Conservation (phyloP, 2,113 vertebrate genomes). For the Ranitomeya imitator region DNA sequence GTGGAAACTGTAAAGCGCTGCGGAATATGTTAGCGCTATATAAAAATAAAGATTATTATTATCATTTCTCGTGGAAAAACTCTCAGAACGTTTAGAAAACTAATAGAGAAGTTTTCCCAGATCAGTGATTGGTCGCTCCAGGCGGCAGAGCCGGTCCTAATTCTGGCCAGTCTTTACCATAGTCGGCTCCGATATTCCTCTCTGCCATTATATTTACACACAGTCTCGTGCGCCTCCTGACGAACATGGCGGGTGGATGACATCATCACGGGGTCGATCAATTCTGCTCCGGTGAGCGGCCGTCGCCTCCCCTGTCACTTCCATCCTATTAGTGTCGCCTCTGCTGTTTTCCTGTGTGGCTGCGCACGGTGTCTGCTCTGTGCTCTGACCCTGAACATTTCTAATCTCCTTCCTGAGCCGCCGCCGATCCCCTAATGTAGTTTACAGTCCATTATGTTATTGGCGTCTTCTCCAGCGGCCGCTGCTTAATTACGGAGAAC, state of each 20-base stretch:
- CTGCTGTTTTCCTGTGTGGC: not conserved
- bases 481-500: not conserved
- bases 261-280: not conserved
- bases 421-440: constrained; percentile 12
- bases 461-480: not conserved
- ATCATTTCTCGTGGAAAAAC: no score
- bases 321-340: not conserved
- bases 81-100: no score
- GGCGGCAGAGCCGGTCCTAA: no score
- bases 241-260: not conserved
- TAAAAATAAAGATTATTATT: no score
- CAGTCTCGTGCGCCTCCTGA: no score
- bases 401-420: not conserved
- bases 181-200: no score
- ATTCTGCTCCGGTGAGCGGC: not conserved
- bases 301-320: not conserved
- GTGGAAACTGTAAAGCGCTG: no score
- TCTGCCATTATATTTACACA: no score
- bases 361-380: not conserved
- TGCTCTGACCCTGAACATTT: constrained; percentile 16
- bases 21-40: no score
- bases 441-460: constrained; percentile 43
- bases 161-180: no score
- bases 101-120: no score
- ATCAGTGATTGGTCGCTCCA: no score